These are phyloP conservation scores for Macrotis lagotis DNA, from an alignment of 2,113 vertebrate species.

Conservation along the genomic window DNA sequence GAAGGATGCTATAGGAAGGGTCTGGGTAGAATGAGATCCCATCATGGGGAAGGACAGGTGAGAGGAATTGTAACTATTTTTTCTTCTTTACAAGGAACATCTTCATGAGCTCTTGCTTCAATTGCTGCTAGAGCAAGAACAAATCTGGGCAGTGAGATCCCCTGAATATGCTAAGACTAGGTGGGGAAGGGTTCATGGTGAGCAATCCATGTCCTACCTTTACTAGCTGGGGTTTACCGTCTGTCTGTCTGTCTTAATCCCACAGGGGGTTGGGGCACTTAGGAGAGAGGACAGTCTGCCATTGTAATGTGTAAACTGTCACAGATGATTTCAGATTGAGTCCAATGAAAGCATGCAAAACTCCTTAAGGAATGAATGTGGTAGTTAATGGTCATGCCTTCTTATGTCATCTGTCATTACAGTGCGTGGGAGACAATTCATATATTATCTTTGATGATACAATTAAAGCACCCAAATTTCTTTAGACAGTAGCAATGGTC, in stretches of 20 bases:
- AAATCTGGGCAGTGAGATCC: neutral
- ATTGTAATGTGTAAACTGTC: neutral
- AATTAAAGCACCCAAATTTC: neutral
- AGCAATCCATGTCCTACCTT: neutral
- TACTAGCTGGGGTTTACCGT: neutral
- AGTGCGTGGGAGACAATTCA: neutral
- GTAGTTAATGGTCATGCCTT: neutral
- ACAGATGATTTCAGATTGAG: constrained; percentile 7
- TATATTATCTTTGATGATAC: neutral
- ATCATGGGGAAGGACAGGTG: neutral
- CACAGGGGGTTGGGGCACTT: neutral
- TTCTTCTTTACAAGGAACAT: neutral
- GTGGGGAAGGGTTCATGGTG: fast-evolving
- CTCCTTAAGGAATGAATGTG: neutral
- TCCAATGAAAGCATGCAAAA: neutral
- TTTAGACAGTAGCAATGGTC: neutral
- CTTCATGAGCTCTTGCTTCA: neutral
- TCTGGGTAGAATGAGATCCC: neutral
- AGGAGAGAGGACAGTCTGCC: neutral
- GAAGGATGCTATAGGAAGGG: neutral
- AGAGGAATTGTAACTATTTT: neutral
- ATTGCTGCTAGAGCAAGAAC: neutral
- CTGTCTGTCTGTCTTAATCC: neutral
- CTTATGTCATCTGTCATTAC: neutral
- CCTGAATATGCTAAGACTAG: neutral